Evolutionary conservation across 1,140 invertebrate genomes (phyloP), one percentile per base, ranked within the genome.

Genomic region (Cecropterus lyciades): DNA sequence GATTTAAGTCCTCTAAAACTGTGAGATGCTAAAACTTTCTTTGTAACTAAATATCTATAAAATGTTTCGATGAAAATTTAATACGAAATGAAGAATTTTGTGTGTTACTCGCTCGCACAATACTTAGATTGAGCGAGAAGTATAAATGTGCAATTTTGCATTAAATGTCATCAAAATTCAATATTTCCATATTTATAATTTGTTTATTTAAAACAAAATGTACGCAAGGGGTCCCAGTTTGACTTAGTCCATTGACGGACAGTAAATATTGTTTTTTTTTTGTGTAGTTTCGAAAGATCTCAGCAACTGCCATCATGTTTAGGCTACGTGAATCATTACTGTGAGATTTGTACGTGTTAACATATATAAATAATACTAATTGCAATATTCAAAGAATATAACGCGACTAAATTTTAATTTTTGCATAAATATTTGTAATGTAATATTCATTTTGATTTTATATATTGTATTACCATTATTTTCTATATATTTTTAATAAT

Each of bases 231-330:
- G 27, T 16, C 43, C 24, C 56, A 46, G 56, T 65, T 78, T 78
- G 79, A 81, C 78, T 82, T 81, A 80, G 82, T 85, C 76, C 76
- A 57, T 27, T 63, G 63, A 72, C 69, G 79, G 82, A 80, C 76
- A 78, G 77, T 76, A 67, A 65, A 70, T 69, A 70, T 52, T 65
- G 60, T 70, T 73, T 52, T 72, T 20, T 73, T 79, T 78, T 84
- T 80, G 73, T 80, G 66, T 82, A 87, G 70, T 78, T 85, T 79
- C 70, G 48, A 77, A 78, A 80, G 86, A 89, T 87, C 86, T 89
- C 86, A 87, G 49, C 59, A 71, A 82, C 79, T 82, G 80, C 78
- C 83, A 83, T 82, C 79, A 72, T 75, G 75, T 74, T 80, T 78
- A 81, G 75, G 75, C 69, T 79, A 72, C 48, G 59, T 43, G 24